phyloP scores from a whole-genome alignment of 2,888 invertebrate genomes.

The Cryptophagus acutangulus region DNA sequence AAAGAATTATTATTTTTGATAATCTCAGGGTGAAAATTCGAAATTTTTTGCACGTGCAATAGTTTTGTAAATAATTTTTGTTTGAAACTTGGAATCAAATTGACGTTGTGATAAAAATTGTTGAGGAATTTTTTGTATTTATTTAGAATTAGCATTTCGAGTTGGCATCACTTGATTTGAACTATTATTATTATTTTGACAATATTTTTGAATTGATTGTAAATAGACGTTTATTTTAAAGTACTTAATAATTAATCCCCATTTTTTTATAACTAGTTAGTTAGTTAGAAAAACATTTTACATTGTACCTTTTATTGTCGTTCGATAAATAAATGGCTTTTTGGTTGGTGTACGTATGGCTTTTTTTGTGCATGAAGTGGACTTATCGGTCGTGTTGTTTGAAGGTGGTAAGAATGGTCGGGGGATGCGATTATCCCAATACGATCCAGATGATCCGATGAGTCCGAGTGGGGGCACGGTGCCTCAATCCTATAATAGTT shows the following conservation, averaged over 20 bases:
- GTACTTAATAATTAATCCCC: too few relatives aligned
- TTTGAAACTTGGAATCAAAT: too few relatives aligned
- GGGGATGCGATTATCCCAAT: conserved; percentile 62
- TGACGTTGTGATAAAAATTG: conserved; percentile 5
- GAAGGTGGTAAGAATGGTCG: conserved; percentile 60
- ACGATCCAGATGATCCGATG: conserved; percentile 63
- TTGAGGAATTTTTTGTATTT: conserved; percentile 3
- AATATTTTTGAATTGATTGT: too few relatives aligned
- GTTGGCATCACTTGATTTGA: too few relatives aligned
- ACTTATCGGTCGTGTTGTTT: conserved; percentile 4
- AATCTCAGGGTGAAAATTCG: conserved; percentile 24
- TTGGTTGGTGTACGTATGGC: too few relatives aligned
- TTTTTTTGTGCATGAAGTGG: too few relatives aligned
- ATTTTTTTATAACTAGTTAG: conserved; percentile 18
- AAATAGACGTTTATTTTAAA: too few relatives aligned
- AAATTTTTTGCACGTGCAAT: conserved; percentile 6
- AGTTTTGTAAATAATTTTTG: too few relatives aligned
- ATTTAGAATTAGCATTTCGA: too few relatives aligned
- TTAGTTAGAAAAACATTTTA: conserved; percentile 20
- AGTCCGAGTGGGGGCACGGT: conserved; percentile 46
- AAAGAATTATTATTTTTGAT: conserved; percentile 20
- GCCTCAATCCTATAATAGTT: conserved; percentile 41
- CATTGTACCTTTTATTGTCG: conserved; percentile 26
- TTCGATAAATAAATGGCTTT: conserved; percentile 37
- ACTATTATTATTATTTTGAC: too few relatives aligned